Base-by-base conservation (phyloP, 1,140 invertebrate genomes). In the Lepidurus apus region DNA sequence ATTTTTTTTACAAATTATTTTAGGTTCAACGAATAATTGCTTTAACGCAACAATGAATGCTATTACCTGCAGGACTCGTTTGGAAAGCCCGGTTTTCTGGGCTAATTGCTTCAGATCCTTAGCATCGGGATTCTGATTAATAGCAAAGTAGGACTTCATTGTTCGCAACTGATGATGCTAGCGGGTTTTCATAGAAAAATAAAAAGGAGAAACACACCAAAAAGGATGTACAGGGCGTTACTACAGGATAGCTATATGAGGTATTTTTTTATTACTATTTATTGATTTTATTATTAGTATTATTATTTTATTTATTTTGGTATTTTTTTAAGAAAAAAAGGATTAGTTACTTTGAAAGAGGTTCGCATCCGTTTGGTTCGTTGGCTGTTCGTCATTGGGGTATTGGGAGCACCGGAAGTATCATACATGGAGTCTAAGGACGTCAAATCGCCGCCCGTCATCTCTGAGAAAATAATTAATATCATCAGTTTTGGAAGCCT, bases 111-210 rank as follows among this genome's bases (percentile, higher is more conserved):
- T 97, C 13, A 98, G 87, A 85, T 98, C 96, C 85, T 98, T 98
- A 43, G 96, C 94, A 83, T 98, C 95, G 7, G 96, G 96, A 86
- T 98, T 98, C 86, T 98, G 96, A 87, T 98, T 98, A 83, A 98
- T 91, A 65, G 93, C 91, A 85, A 98, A 98, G 85, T 98, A 98
- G 21, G 93, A 93, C 86, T 98, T 98, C 96, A 98, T 98, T 1
- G 95, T 97, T 75, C 95, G 86, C n/a, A 98, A 88, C 84, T 98
- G 96, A 85, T 98, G 95, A 84, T 98, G 96, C 83, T 65, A 65
- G 53, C 17, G 17, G 21, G 7, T 65, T 65, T 17, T n/a, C 8
- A 21, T 1, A 65, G 1, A 13, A 17, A 11, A 47, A 47, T 1
- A 17, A 11, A 17, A 10, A 11, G 45, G 7, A 47, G 4, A 47